Evolutionary conservation across 1,140 invertebrate species (phyloP), one percentile per base, ranked within the genome.

Genomic region (Hyles euphorbiae): DNA sequence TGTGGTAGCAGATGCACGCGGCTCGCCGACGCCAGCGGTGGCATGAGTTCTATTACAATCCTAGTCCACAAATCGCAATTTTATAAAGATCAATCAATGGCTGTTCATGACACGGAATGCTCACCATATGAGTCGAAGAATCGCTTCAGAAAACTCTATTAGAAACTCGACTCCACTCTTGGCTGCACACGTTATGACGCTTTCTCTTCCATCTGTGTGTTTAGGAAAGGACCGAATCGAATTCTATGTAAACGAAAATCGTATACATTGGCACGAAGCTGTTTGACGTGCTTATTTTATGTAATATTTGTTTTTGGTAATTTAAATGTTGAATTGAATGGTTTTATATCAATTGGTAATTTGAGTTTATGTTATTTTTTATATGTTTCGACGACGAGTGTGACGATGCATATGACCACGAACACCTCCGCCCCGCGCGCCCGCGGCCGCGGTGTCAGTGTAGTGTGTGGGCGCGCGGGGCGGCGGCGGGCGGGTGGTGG

Each of bases 231-330:
- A 73, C 64, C 65, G 70, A 78, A 76, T 78, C 63, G 68, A 68
- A 65, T 70, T 82, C 65, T 84, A 76, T 85, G 78, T 83, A 67
- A 73, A 74, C 62, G 62, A 80, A 61, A 72, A 79, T 61, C 76
- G 75, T 83, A 70, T 71, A 81, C 76, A 81, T 83, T 84, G 65
- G 79, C 82, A 87, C 85, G 83, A 88, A 80, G 80, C 83, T 88
- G 80, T 88, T 88, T 87, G 82, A 86, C 83, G 85, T 88, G 85
- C 85, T 88, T 87, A 78, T 73, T 83, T 76, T 81, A 78, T 88
- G 82, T 87, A 78, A 74, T 78, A 72, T 85, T 83, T 78, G 77
- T 76, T 83, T 77, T 72, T 61, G 46, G 63, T 63, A 63, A 64
- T 68, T 77, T 81, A 70, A 82, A 67, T 84, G 80, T 87, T 83